Evolutionary conservation across 2,888 invertebrate species (phyloP).

Genomic region (Pseudococcus jackbeardsleyi): DNA sequence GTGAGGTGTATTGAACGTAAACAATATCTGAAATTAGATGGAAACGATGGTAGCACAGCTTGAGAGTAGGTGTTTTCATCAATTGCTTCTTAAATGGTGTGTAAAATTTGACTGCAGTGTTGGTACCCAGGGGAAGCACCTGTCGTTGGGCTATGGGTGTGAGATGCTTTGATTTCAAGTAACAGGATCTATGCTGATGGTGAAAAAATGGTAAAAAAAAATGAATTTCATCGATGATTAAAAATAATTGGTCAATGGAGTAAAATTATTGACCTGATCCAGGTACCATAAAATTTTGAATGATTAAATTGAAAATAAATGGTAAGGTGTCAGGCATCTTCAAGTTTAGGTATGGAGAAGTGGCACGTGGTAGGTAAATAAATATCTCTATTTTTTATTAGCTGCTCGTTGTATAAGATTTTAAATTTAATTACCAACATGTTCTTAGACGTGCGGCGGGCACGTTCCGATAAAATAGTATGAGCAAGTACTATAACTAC

Average conservation of each 20-base stretch:
- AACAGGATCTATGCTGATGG: too few species aligned
- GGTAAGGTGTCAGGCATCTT: neutral
- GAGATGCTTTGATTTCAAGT: neutral
- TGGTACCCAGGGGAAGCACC: neutral
- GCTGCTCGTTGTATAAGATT: neutral
- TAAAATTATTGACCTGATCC: neutral
- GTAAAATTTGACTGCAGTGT: conserved; percentile 1
- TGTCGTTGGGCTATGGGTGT: neutral
- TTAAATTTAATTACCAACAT: conserved; percentile 52
- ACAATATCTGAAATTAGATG: conserved; percentile 44
- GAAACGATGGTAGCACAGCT: neutral
- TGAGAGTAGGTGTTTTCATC: conserved; percentile 21
- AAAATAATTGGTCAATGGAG: neutral
- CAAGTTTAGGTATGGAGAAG: neutral
- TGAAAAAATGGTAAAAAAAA: neutral
- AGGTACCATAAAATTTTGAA: neutral
- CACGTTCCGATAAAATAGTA: neutral
- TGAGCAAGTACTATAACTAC: neutral
- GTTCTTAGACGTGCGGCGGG: neutral
- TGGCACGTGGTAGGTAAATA: conserved; percentile 1
- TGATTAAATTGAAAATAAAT: neutral
- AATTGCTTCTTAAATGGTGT: conserved; percentile 50
- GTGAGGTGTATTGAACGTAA: conserved; percentile 22
- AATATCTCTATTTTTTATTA: conserved; percentile 21
- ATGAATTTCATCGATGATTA: neutral